Conservation (phyloP, 2,888 invertebrate species). For the Andrena flavipes region DNA sequence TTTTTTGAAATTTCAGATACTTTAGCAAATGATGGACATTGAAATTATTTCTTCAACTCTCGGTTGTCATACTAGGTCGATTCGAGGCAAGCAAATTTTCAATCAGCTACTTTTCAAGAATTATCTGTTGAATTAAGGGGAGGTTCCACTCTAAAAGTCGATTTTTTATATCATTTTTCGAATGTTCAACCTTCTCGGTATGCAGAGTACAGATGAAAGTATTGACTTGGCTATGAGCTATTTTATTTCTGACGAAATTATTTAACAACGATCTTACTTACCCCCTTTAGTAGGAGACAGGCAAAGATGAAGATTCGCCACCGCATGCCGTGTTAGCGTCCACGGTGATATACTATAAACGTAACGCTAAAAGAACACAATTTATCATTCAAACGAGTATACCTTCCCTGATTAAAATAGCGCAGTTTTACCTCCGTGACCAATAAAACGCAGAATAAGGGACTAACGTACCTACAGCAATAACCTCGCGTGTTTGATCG, state of each 20-base stretch:
- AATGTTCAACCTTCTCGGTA: background rate
- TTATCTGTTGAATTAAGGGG: too few species aligned
- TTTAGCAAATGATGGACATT: too few species aligned
- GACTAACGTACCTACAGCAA: constrained; percentile 22
- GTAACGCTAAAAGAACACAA: constrained; percentile 58
- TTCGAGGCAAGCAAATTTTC: too few species aligned
- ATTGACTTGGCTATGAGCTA: background rate
- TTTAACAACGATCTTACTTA: constrained; percentile 78
- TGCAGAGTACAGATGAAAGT: background rate
- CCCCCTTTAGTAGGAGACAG: constrained; percentile 86
- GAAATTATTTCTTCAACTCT: too few species aligned
- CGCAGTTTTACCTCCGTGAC: background rate
- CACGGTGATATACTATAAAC: constrained; percentile 77
- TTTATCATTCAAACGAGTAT: background rate
- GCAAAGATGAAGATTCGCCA: constrained; percentile 84
- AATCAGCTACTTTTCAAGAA: too few species aligned
- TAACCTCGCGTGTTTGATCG: constrained; percentile 7
- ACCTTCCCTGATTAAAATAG: background rate
- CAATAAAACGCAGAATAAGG: background rate
- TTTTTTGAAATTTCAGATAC: too few species aligned
- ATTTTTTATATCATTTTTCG: too few species aligned
- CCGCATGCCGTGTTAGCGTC: constrained; percentile 85
- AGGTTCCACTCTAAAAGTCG: too few species aligned
- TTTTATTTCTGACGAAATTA: background rate
- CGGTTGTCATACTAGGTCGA: too few species aligned